These are phyloP conservation scores for Myotis vivesi DNA, from an alignment of 2,797 vertebrate species.

Conservation along the genomic window DNA sequence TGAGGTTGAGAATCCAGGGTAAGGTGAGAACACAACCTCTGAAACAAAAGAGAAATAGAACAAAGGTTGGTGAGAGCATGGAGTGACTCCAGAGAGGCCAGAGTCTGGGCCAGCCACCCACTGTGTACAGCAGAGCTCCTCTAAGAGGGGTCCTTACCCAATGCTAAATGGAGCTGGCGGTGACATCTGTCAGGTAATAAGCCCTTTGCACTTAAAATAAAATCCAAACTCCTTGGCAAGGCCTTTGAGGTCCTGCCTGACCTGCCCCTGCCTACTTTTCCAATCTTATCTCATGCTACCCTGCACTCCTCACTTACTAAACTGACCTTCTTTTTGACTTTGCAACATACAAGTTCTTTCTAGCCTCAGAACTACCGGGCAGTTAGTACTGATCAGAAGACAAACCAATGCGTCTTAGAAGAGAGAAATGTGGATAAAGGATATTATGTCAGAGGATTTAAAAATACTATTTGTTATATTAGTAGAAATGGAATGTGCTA, in stretches of 20 bases:
- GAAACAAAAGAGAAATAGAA: slow-evolving; percentile 69
- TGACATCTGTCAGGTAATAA: background rate
- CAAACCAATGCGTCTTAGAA: background rate
- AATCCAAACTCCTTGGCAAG: background rate
- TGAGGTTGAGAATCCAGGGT: slow-evolving; percentile 44
- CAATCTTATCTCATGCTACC: background rate
- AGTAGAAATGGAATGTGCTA: background rate
- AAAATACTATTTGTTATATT: background rate
- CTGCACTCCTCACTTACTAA: background rate
- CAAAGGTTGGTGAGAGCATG: background rate
- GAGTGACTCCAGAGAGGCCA: background rate
- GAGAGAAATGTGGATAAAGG: background rate
- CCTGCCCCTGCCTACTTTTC: background rate
- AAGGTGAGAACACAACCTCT: slow-evolving; percentile 76
- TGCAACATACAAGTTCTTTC: background rate
- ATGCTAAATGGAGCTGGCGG: background rate
- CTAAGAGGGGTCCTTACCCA: background rate
- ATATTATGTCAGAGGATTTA: background rate
- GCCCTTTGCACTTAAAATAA: background rate
- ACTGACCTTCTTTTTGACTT: background rate
- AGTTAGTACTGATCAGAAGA: background rate
- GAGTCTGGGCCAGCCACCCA: background rate
- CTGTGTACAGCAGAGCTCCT: background rate
- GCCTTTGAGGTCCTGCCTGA: background rate
- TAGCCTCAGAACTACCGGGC: background rate